Evolutionary conservation across 2,888 invertebrate species (phyloP).

Genomic region (Ecdyonurus torrentis): DNA sequence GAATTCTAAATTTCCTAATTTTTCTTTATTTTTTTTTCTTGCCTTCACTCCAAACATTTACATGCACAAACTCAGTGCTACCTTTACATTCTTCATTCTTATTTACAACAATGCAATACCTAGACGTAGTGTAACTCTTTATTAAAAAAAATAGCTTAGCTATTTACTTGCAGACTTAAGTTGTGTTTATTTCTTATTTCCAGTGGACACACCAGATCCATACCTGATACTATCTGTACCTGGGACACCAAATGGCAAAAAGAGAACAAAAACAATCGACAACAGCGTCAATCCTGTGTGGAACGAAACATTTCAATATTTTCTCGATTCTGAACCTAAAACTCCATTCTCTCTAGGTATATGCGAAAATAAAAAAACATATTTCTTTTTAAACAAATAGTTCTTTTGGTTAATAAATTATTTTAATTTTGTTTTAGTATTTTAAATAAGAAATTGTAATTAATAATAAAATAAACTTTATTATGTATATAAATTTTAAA

Average conservation of each 20-base stretch:
- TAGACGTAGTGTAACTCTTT: neutral
- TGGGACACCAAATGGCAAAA: constrained; percentile 23
- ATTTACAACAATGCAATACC: neutral
- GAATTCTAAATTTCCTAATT: too few relatives aligned
- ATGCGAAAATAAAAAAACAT: too few relatives aligned
- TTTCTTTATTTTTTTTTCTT: too few relatives aligned
- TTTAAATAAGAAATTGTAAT: neutral
- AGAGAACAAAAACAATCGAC: constrained; percentile 22
- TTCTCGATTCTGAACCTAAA: constrained; percentile 22
- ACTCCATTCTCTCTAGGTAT: too few relatives aligned
- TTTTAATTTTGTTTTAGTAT: neutral
- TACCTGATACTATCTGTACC: constrained; percentile 23
- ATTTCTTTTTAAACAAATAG: too few relatives aligned
- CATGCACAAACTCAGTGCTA: too few relatives aligned
- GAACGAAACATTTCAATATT: constrained; percentile 26
- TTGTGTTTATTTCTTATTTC: constrained; percentile 3
- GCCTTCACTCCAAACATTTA: too few relatives aligned
- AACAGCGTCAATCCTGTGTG: constrained; percentile 25
- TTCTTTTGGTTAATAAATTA: neutral
- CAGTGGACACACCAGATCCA: constrained; percentile 23
- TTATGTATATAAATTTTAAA: too few relatives aligned
- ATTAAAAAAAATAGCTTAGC: neutral
- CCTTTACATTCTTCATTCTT: too few relatives aligned
- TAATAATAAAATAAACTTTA: neutral
- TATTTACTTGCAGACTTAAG: too few relatives aligned